phyloP scores from a whole-genome alignment of 2,113 vertebrate species.

The Gambusia holbrooki region DNA sequence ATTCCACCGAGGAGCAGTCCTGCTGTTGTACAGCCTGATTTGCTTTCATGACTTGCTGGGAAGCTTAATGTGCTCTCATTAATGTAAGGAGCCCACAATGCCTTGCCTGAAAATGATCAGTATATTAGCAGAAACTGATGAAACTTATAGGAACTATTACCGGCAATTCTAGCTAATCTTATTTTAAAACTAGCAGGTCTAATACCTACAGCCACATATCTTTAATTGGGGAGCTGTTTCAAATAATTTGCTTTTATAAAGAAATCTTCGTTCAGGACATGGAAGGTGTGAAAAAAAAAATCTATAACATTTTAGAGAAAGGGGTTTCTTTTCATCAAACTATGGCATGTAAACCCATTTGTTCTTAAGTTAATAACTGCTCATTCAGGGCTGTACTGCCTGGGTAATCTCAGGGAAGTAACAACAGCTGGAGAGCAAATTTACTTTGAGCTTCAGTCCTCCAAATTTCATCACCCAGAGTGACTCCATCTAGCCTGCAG shows the following conservation, averaged over 20 bases:
- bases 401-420: background rate
- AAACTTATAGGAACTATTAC: background rate
- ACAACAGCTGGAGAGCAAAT: conserved; percentile 13
- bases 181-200: background rate
- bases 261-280: background rate
- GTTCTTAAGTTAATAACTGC: background rate
- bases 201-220: background rate
- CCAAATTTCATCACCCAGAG: conserved; percentile 12
- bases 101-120: background rate
- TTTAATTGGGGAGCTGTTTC: background rate
- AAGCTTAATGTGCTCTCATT: background rate
- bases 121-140: background rate
- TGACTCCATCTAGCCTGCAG: background rate
- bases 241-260: background rate
- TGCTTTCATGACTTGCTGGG: background rate
- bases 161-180: background rate
- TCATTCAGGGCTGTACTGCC: background rate
- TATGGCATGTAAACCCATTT: background rate
- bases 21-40: conserved; percentile 5
- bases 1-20: background rate
- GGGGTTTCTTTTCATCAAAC: background rate
- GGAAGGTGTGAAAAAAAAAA: background rate
- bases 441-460: conserved; percentile 16
- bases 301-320: background rate
- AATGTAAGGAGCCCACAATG: background rate